These are phyloP conservation scores for Xylota segnis DNA, from an alignment of 2,888 invertebrate genomes.

Conservation along the genomic window DNA sequence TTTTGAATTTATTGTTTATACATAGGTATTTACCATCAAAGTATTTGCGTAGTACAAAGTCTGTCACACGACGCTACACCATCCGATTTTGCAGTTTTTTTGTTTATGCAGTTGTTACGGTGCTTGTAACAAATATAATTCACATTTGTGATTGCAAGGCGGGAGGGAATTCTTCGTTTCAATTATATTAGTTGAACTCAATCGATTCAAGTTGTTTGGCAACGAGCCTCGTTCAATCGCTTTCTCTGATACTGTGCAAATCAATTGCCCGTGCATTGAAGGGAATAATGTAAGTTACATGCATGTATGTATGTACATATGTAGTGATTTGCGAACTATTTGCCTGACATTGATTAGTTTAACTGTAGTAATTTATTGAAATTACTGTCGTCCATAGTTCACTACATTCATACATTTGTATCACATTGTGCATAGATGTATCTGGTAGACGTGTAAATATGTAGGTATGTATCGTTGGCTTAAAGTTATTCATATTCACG, in stretches of 20 bases:
- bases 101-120: not conserved
- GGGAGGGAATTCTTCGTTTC: not conserved
- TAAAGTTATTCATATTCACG: not conserved
- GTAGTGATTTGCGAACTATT: not conserved
- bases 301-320: not conserved
- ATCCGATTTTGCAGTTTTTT: not conserved
- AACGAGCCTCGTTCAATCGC: not conserved
- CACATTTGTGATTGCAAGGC: not conserved
- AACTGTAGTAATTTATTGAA: not conserved
- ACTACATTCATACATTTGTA: no score
- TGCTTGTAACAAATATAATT: not conserved
- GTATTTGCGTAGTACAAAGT: not conserved
- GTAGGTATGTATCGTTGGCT: not conserved
- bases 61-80: not conserved
- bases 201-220: conserved; percentile 1
- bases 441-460: not conserved
- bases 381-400: not conserved
- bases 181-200: not conserved
- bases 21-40: not conserved
- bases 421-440: not conserved
- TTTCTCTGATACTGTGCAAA: not conserved
- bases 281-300: not conserved
- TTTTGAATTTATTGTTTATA: not conserved
- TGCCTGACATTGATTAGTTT: conserved; percentile 6
- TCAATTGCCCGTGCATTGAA: not conserved